Percentiles rank a stretch among this genome's conserved stretches.
Conservation (phyloP, 2,797 vertebrate species). For the Cryptoprocta ferox region DNA sequence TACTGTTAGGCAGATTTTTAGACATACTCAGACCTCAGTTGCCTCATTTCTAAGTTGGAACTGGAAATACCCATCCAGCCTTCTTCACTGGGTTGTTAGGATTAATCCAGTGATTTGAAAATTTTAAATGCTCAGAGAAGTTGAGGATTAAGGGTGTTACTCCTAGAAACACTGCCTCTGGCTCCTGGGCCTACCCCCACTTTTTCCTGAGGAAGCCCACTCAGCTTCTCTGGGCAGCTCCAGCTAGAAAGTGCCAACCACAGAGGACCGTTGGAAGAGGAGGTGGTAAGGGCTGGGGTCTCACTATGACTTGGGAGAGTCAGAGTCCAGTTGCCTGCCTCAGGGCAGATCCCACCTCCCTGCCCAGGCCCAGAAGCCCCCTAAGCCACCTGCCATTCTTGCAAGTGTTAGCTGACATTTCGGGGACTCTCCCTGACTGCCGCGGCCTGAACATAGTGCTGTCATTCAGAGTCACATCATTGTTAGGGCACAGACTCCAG, state of each 20-base stretch:
- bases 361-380: not conserved
- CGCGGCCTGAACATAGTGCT: not conserved
- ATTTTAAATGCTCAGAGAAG: not conserved
- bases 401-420: not conserved
- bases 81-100: not conserved
- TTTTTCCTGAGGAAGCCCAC: not conserved
- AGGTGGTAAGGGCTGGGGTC: not conserved
- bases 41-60: not conserved
- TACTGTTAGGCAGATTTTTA: not conserved
- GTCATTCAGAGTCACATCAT: not conserved
- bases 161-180: not conserved
- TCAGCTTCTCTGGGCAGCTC: not conserved
- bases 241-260: not conserved
- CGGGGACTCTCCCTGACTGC: not conserved
- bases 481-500: not conserved
- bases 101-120: conserved; percentile 28
- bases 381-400: not conserved
- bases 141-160: not conserved
- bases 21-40: not conserved
- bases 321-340: not conserved
- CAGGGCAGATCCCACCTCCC: not conserved
- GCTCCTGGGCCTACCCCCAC: not conserved
- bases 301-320: not conserved
- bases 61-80: not conserved
- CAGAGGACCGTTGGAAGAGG: not conserved